phyloP scores from a whole-genome alignment of 2,888 invertebrate species.

The Myopa tessellatipennis region DNA sequence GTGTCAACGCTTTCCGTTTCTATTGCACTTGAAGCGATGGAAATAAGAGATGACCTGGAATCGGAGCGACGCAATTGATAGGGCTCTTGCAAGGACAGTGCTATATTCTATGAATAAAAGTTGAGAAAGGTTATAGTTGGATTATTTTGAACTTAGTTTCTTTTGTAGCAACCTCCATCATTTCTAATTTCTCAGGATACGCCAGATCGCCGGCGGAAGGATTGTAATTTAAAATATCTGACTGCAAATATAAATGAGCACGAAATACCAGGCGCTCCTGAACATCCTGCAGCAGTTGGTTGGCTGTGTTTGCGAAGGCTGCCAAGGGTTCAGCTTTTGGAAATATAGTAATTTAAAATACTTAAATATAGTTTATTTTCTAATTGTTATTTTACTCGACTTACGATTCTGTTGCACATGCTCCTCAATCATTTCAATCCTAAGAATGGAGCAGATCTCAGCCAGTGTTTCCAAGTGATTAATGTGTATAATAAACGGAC shows the following conservation, averaged over 20 bases:
- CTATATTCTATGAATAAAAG: conserved; percentile 71
- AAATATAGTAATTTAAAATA: background rate
- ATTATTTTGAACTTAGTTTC: background rate
- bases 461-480: conserved; percentile 97
- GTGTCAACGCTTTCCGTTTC: conserved; percentile 76
- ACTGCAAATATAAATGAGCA: conserved; percentile 91
- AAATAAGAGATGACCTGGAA: conserved; percentile 77
- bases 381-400: conserved; percentile 53
- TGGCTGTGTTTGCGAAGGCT: conserved; percentile 82
- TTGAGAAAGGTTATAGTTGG: background rate
- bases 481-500: conserved; percentile 95
- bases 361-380: background rate
- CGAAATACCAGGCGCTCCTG: conserved; percentile 97
- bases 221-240: conserved; percentile 88
- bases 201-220: conserved; percentile 96
- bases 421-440: conserved; percentile 92
- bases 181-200: conserved; percentile 96
- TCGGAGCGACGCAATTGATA: conserved; percentile 73
- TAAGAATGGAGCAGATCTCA: conserved; percentile 93
- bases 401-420: conserved; percentile 86
- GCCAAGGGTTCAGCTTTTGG: conserved; percentile 75
- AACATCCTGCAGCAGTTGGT: conserved; percentile 90
- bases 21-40: conserved; percentile 76
- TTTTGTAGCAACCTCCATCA: conserved; percentile 84
- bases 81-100: conserved; percentile 74